Conservation (phyloP, 2,797 vertebrate species). For the Oophaga sylvatica region DNA sequence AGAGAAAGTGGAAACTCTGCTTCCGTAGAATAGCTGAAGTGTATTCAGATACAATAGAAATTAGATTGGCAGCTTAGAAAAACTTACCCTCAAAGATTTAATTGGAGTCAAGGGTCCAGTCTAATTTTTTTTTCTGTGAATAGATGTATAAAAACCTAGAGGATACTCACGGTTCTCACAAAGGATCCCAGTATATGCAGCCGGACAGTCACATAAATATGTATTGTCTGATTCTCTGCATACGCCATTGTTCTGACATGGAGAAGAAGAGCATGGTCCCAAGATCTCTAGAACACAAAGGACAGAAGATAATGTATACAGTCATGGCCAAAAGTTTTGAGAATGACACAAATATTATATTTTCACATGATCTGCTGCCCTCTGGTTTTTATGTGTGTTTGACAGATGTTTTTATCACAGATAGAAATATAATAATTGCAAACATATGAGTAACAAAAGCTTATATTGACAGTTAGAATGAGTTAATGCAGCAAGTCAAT, state of each 20-base stretch:
- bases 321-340: too few species aligned
- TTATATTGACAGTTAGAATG: too few species aligned
- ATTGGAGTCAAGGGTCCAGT: not conserved
- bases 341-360: too few species aligned
- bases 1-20: not conserved
- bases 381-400: too few species aligned
- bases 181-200: constrained; percentile 72
- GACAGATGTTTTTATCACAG: too few species aligned
- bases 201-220: constrained; percentile 73
- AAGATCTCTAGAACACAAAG: constrained; percentile 54
- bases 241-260: constrained; percentile 62
- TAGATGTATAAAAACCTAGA: not conserved
- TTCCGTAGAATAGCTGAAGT: too few species aligned
- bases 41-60: too few species aligned
- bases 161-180: constrained; percentile 79
- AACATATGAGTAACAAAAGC: too few species aligned
- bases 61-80: not conserved
- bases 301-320: not conserved
- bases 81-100: not conserved
- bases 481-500: too few species aligned
- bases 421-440: too few species aligned
- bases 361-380: too few species aligned
- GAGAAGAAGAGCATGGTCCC: constrained; percentile 37
- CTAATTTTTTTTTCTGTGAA: not conserved
- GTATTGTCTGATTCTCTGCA: constrained; percentile 64